phyloP scores from a whole-genome alignment of 2,113 vertebrate species.

The Saimiri boliviensis region DNA sequence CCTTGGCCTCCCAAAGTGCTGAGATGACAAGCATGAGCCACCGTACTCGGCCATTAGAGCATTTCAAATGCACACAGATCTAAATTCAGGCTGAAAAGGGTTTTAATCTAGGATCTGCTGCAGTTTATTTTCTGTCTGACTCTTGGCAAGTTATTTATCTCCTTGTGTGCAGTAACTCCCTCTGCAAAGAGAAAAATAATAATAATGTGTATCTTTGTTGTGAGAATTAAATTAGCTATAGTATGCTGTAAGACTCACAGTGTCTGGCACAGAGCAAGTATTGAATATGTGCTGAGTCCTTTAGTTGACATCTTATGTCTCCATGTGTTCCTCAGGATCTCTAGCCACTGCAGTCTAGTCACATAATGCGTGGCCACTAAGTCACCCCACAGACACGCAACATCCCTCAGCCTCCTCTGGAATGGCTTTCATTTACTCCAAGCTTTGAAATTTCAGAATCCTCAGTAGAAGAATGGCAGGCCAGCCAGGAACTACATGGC shows the following conservation, averaged over 20 bases:
- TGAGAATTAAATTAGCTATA: neutral
- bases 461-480: neutral
- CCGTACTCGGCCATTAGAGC: accelerated
- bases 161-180: neutral
- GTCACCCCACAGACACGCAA: accelerated
- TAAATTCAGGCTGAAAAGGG: neutral
- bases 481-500: neutral
- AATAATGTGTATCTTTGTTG: neutral
- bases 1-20: too few species aligned
- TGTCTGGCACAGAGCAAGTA: neutral
- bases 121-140: neutral
- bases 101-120: neutral
- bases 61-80: neutral
- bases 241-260: neutral
- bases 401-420: neutral
- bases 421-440: neutral
- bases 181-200: neutral
- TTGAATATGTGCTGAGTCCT: neutral
- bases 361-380: neutral
- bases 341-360: neutral
- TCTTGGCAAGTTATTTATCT: neutral
- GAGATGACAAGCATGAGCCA: too few species aligned
- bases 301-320: neutral
- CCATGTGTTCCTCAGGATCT: neutral
- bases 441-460: neutral